Base-by-base conservation (phyloP, 2,113 vertebrate genomes). In the Polypterus bichir region DNA sequence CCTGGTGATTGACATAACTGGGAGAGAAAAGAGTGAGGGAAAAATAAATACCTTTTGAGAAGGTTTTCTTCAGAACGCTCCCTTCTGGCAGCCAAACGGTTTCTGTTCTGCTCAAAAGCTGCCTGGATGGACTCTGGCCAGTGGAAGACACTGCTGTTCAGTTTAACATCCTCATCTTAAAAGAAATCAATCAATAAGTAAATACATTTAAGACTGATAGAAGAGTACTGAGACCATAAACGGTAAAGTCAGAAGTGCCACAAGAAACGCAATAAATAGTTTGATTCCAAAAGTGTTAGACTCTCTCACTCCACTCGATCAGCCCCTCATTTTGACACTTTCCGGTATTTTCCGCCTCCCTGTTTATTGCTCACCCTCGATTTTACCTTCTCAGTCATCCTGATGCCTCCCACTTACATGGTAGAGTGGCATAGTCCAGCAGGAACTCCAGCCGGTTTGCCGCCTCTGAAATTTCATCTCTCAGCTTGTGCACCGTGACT, bases 121-220 rank as follows among this genome's bases (percentile, higher is more conserved):
- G 64, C 67, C 54, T 79, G 69, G 59, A 95, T 91, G 59, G 85
- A 71, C 10, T 67, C 75, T 1, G 89, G 90, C 91, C 93, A 98
- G 48, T 81, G 79, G 68, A 96, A 90, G 60, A 92, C 74, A 7
- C 27, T 65, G 60, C 87, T 82, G 67, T 94, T 93, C 72, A 97
- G 66, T 62, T 77, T 85, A 67, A 94, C 68, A 66, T 97, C 92
- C 55, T 89, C 85, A 60, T 46, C 93, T 98, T 69, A 44, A 71
- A 68, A 59, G 69, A 59, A 4, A 66, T 44, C 61, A 65, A 63
- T 62, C 3, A 44, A 3, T 44, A 27, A 27, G 2, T 27, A 27
- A 27, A 27, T 27, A 2, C 27, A 27, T 27, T 27, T 27, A 2
- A 27, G 27, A 27, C 27, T 27, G 27, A 27, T 27, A 27, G 27